Evolutionary conservation across 1,140 invertebrate species (phyloP), one percentile per base, ranked within the genome.

Genomic region (Eciton burchellii): DNA sequence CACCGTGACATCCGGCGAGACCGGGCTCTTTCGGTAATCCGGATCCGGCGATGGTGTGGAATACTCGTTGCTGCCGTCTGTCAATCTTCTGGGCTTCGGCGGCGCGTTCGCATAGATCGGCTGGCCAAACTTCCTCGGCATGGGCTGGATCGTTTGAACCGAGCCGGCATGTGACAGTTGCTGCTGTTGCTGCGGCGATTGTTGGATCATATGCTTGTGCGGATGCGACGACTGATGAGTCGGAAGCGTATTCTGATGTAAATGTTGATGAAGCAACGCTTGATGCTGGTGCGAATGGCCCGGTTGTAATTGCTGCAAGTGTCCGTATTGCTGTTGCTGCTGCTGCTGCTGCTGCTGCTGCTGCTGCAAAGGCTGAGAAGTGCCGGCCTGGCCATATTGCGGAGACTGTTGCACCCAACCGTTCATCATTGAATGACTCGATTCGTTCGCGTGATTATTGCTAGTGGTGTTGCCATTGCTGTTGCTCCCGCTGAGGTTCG

Each of bases 101-200:
- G 97, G 97, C 2, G 97, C 97, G 94, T 98, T 98, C 6, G 97
- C 97, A 91, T 98, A 98, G 1, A 98, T 95, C 0, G 97, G 97
- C 86, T 97, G 96, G 26, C 92, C 93, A 57, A 90, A 92, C 54
- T 92, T 92, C 14, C 90, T 81, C 0, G 88, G 86, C 81, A 88
- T 89, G 0, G 90, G 88, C 57, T 91, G 90, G 0, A 88, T 86
- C 0, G 88, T 82, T 29, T 92, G 90, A 24, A 91, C 87, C 11
- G 68, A 43, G 9, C 24, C 70, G 9, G 71, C 21, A 1, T 87
- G 86, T 16, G 74, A 85, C 3, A 87, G 83, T 57, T 89, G 86
- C 3, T 89, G 82, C 8, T 84, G 81, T 21, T 89, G 89, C 11
- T 84, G 82, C 11, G 35, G 59, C 0, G 63, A 74, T 14, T 56